These are phyloP conservation scores for Protodeltote pygarga DNA, from an alignment of 2,888 invertebrate genomes.

Conservation along the genomic window DNA sequence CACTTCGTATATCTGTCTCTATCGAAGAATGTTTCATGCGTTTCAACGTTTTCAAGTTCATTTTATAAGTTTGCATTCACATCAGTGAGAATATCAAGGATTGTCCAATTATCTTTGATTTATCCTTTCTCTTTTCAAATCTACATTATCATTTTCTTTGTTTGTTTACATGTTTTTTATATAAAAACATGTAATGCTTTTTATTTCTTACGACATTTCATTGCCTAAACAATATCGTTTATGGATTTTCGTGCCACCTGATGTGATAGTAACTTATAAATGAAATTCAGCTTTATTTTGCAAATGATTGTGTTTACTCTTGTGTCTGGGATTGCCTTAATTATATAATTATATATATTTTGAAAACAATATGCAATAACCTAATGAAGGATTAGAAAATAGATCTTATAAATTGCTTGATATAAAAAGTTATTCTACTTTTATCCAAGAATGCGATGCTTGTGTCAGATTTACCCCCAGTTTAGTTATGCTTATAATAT, in stretches of 20 bases:
- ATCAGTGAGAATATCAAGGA: slow-evolving; percentile 46
- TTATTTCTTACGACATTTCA: no score
- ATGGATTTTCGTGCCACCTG: no score
- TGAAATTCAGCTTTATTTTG: slow-evolving; percentile 66
- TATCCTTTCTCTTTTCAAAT: no score
- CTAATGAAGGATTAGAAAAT: slow-evolving; percentile 44
- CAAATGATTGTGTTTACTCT: slow-evolving; percentile 66
- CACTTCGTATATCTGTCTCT: slow-evolving; percentile 68
- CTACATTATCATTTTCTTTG: no score
- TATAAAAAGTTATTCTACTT: slow-evolving; percentile 45
- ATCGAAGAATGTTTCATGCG: slow-evolving; percentile 59
- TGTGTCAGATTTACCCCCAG: slow-evolving; percentile 59
- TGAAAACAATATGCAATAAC: slow-evolving; percentile 36
- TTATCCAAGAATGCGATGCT: slow-evolving; percentile 75
- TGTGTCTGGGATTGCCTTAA: slow-evolving; percentile 67
- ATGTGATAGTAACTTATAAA: slow-evolving; percentile 54
- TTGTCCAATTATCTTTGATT: no score
- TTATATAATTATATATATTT: slow-evolving; percentile 31
- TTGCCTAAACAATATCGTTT: no score
- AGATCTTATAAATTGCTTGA: slow-evolving; percentile 58
- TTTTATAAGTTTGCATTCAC: slow-evolving; percentile 59
- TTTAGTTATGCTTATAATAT: slow-evolving; percentile 56
- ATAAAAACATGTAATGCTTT: no score
- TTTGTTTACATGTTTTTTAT: no score
- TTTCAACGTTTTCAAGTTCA: slow-evolving; percentile 57